phyloP scores from a whole-genome alignment of 2,888 invertebrate species.

The Pandemis heparana region DNA sequence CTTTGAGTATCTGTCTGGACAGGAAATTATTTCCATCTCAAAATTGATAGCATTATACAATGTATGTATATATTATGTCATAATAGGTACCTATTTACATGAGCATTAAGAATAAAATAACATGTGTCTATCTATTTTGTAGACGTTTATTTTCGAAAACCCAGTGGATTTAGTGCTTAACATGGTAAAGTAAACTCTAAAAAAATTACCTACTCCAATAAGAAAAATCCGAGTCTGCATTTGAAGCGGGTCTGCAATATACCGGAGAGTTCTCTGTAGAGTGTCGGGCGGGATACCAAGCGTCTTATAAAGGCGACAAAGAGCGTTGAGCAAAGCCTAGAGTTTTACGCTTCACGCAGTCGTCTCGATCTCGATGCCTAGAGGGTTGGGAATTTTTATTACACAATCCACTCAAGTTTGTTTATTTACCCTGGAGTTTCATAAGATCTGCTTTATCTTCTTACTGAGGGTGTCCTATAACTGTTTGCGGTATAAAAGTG shows the following conservation, averaged over 20 bases:
- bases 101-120: no score
- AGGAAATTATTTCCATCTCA: neutral
- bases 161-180: no score
- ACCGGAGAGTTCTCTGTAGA: conserved; percentile 24
- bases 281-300: conserved; percentile 2
- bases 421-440: conserved; percentile 25
- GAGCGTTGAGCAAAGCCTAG: conserved; percentile 46
- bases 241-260: conserved; percentile 19
- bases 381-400: conserved; percentile 45
- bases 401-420: conserved; percentile 44
- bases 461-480: neutral
- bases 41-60: neutral
- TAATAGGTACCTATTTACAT: no score
- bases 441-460: neutral
- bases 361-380: conserved; percentile 38
- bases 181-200: no score
- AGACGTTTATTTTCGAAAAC: neutral
- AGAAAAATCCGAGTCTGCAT: neutral
- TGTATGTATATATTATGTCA: no score
- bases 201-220: neutral
- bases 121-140: no score
- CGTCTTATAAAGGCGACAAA: conserved; percentile 44
- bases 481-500: neutral
- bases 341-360: conserved; percentile 30
- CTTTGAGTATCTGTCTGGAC: neutral